Base-by-base conservation (phyloP, 35 echinoderm and acorn worm genomes). In the Apostichopus parvimensis region DNA sequence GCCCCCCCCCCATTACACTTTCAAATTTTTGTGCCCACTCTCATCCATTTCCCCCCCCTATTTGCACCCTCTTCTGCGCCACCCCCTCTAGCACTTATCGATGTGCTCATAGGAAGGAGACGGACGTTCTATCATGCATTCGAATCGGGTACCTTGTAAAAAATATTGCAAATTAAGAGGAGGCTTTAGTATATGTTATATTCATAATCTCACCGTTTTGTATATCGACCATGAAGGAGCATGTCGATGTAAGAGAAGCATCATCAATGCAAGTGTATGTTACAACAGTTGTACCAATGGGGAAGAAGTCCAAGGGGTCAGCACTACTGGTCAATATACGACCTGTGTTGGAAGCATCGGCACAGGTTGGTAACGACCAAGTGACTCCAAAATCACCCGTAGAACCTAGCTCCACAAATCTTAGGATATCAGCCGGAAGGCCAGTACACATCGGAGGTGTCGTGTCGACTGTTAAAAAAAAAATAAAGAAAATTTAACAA, bases 341-440 rank as follows among this genome's bases (percentile, higher is more conserved):
- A 9, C 75, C 83, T 4, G 91, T 65, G 20, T 79, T 64, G 6
- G 89, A 87, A 23, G 26, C 73, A 71, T 96, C 95, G 20, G 79
- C 52, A 9, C 83, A 93, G 3, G 66, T 83, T 25, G 95, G 95
- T 52, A 57, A 83, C 18, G 10, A 24, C 95, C 95, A 97, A 1
- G 5, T 73, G 24, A 94, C 71, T 11, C 21, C 55, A 9, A 28
- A 17, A 52, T 68, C 68, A 8, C 73, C 80, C 7, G 53, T 2
- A 52, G 54, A 26, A 61, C 79, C 89, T 13, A 91, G 88, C 15
- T 90, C 88, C 17, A 94, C 88, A 57, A 77, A 78, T 52, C 72
- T 17, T 9, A 72, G 53, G 28, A 73, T 91, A 87, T 94, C 87
- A 78, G 53, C 71, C 22, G 89, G 62, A 5, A 22, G 6, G 62